These are phyloP conservation scores for Metridium senile DNA, from an alignment of 92 coral and sea anemone genomes.

Conservation along the genomic window DNA sequence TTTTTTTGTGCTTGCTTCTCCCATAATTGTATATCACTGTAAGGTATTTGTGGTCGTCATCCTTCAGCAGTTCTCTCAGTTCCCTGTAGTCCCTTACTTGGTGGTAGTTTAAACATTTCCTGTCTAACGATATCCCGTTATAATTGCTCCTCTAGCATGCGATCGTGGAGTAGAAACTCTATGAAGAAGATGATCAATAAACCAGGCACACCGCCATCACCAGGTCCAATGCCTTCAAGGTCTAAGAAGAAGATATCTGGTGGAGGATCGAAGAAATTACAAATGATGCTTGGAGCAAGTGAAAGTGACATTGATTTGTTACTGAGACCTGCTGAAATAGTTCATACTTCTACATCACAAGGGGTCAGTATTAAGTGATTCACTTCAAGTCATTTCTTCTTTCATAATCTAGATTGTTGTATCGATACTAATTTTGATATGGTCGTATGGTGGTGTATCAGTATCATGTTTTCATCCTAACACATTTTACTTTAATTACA, in stretches of 20 bases:
- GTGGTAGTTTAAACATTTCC: no score
- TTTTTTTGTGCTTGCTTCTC: background rate
- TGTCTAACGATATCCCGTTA: background rate
- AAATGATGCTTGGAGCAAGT: slow-evolving; percentile 96
- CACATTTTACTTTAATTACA: no score
- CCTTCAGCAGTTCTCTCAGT: background rate
- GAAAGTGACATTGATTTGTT: slow-evolving; percentile 96
- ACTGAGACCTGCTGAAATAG: slow-evolving; percentile 84
- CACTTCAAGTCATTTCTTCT: no score
- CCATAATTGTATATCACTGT: background rate
- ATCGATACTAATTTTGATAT: no score
- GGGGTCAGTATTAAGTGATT: slow-evolving; percentile 59
- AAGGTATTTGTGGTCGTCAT: background rate
- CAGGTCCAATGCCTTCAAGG: slow-evolving; percentile 58
- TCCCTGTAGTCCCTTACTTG: background rate
- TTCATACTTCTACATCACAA: slow-evolving; percentile 64
- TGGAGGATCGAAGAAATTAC: slow-evolving; percentile 96
- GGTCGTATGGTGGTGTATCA: no score
- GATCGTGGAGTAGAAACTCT: slow-evolving; percentile 93
- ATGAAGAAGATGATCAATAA: slow-evolving; percentile 81
- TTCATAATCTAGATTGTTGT: no score
- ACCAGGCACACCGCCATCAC: slow-evolving; percentile 63
- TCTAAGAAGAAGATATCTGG: slow-evolving; percentile 81
- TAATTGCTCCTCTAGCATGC: slow-evolving; percentile 62
- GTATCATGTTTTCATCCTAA: no score